A percentile compares a stretch with the other conserved stretches of the same genome.
Conservation (phyloP, 92 coral and sea anemone genomes). For the Montipora capitata region DNA sequence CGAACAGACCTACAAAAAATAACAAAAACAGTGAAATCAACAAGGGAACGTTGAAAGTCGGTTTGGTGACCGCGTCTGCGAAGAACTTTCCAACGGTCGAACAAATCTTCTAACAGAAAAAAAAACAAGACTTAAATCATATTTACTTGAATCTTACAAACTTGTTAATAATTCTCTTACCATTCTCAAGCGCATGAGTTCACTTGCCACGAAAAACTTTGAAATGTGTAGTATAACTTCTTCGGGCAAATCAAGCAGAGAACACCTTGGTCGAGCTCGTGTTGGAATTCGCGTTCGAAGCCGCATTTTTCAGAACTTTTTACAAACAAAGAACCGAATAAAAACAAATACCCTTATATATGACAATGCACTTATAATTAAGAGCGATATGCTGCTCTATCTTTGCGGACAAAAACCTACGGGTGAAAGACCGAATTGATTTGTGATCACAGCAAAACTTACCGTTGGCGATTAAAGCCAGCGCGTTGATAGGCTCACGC, state of each 20-base stretch:
- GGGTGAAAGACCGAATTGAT: neutral
- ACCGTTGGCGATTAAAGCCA: conserved; percentile 72
- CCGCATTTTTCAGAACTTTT: conserved; percentile 61
- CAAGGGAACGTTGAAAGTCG: conserved; percentile 31
- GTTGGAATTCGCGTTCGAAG: conserved; percentile 84
- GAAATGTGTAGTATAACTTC: conserved; percentile 89
- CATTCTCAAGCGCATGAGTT: conserved; percentile 85
- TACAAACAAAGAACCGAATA: neutral
- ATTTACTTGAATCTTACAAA: neutral
- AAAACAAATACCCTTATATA: neutral
- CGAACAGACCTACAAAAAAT: conserved; percentile 84
- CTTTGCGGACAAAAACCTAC: neutral
- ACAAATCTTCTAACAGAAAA: neutral
- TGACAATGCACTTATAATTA: neutral
- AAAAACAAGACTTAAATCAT: neutral
- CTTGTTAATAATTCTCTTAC: conserved; percentile 64
- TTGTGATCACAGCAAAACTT: conserved; percentile 2
- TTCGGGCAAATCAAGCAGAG: conserved; percentile 91
- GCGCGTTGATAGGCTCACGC: conserved; percentile 63
- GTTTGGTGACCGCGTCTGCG: conserved; percentile 32
- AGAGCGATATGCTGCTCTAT: conserved; percentile 12
- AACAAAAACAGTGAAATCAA: neutral
- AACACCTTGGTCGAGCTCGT: conserved; percentile 73
- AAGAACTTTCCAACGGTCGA: conserved; percentile 75
- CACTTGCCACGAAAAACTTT: conserved; percentile 86